Conservation (phyloP, 2,797 vertebrate species). For the Girardinus metallicus region DNA sequence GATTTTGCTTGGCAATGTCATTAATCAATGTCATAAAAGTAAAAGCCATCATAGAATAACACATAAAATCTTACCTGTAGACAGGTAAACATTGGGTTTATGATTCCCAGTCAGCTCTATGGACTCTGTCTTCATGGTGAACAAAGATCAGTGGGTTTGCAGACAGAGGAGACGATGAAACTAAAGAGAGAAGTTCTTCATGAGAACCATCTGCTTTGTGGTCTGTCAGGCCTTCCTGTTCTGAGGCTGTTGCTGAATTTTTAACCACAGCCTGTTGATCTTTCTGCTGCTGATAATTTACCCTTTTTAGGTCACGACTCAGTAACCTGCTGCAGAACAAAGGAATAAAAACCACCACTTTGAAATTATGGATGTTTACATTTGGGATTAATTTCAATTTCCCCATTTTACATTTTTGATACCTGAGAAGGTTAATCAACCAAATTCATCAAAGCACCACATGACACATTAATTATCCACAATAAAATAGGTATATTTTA, state of each 20-base stretch:
- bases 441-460: too few species aligned
- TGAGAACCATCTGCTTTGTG: background rate
- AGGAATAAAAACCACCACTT: background rate
- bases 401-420: too few species aligned
- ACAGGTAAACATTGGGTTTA: background rate
- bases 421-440: too few species aligned
- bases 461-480: too few species aligned
- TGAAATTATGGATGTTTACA: background rate
- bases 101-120: background rate
- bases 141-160: background rate
- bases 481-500: too few species aligned
- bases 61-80: background rate
- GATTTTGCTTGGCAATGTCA: background rate
- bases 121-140: background rate
- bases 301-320: background rate
- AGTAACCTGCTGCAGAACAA: background rate
- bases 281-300: background rate
- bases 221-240: background rate
- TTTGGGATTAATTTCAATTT: background rate
- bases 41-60: background rate
- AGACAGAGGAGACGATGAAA: background rate
- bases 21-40: background rate
- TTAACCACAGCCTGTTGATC: background rate
- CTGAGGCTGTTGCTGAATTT: background rate
- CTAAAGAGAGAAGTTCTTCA: background rate